Conservation (phyloP, 2,888 invertebrate species). For the Strigamia transsilvanica region DNA sequence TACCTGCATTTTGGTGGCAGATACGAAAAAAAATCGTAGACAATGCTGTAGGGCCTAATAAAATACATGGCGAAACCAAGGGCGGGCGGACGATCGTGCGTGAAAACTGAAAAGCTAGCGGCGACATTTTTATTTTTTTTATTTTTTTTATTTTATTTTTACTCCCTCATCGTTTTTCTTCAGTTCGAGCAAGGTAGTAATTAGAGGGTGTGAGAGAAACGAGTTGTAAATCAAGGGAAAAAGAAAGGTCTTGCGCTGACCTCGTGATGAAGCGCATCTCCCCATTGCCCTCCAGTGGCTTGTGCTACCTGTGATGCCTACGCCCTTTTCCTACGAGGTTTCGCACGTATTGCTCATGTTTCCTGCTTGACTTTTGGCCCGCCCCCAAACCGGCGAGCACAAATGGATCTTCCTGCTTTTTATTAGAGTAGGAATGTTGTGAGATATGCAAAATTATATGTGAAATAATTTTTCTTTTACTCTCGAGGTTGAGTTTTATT, state of each 20-base stretch:
- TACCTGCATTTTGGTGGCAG: conserved; percentile 32
- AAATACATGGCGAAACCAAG: conserved; percentile 12
- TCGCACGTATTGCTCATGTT: conserved; percentile 18
- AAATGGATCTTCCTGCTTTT: conserved; percentile 27
- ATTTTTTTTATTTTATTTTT: neutral
- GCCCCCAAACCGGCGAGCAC: conserved; percentile 1
- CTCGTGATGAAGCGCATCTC: conserved; percentile 26
- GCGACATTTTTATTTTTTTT: conserved; percentile 21
- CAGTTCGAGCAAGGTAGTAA: neutral
- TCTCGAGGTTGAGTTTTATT: neutral
- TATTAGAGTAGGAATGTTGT: neutral
- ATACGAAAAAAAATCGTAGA: neutral
- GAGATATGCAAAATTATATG: conserved; percentile 2
- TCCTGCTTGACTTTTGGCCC: conserved; percentile 30
- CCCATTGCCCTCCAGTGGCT: conserved; percentile 23
- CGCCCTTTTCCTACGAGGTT: conserved; percentile 29
- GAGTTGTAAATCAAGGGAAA: conserved; percentile 28
- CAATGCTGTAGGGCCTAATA: conserved; percentile 32
- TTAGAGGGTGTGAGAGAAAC: conserved; percentile 34
- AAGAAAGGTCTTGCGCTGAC: conserved; percentile 14
- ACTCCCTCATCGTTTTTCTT: conserved; percentile 6
- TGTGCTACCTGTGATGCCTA: conserved; percentile 25
- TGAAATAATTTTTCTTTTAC: neutral
- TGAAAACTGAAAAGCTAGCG: neutral
- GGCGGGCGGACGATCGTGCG: neutral